Conservation (phyloP, 1,140 invertebrate genomes). For the Tetraneura akinire region DNA sequence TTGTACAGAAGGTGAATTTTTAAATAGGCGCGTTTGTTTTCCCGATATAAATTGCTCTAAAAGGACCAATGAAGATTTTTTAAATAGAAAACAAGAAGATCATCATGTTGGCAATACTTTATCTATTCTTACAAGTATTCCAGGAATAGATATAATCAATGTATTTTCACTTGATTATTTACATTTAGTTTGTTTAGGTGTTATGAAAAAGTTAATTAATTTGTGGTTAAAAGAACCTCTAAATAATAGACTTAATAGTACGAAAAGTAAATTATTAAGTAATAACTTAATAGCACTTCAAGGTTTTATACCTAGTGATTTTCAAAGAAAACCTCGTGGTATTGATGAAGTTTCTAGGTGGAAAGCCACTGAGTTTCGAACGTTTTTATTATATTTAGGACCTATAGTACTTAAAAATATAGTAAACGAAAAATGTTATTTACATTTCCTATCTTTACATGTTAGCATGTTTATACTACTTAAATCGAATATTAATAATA, state of each 20-base stretch:
- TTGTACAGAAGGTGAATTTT: slow-evolving; percentile 4
- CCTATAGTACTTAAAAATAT: slow-evolving; percentile 27
- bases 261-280: background rate
- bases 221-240: slow-evolving; percentile 6
- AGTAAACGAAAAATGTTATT: slow-evolving; percentile 12
- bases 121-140: slow-evolving; percentile 7
- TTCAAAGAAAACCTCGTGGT: slow-evolving; percentile 21
- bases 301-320: background rate
- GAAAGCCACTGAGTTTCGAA: slow-evolving; percentile 19
- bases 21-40: slow-evolving; percentile 12
- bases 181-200: slow-evolving; percentile 14
- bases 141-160: slow-evolving; percentile 2
- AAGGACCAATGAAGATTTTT: background rate
- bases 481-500: background rate
- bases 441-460: slow-evolving; percentile 11
- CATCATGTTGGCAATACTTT: background rate
- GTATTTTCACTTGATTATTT: background rate
- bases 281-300: background rate
- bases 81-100: background rate
- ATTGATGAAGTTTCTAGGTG: slow-evolving; percentile 10
- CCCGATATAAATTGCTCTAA: background rate
- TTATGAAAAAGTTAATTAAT: slow-evolving; percentile 1
- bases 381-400: slow-evolving; percentile 6
- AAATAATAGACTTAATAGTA: background rate
- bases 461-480: background rate